phyloP scores from a whole-genome alignment of 2,888 invertebrate species.

The Anorthoa munda region DNA sequence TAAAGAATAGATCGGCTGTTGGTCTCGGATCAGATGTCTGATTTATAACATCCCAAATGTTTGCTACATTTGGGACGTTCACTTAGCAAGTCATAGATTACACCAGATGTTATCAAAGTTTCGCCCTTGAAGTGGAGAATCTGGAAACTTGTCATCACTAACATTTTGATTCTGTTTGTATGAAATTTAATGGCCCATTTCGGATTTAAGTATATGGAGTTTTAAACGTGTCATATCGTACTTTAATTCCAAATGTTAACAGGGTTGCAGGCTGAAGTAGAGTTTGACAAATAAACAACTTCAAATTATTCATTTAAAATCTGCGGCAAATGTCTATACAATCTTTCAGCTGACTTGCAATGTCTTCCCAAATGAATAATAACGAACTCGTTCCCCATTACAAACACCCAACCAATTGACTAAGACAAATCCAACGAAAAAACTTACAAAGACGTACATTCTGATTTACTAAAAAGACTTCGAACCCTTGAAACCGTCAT shows the following conservation, averaged over 20 bases:
- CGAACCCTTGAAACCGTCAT: constrained; percentile 55
- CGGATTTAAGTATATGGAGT: no score
- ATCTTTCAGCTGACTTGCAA: not conserved
- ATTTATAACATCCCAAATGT: not conserved
- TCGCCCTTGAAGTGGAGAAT: not conserved
- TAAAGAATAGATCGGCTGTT: no score
- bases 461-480: constrained; percentile 46
- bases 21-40: no score
- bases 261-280: no score
- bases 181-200: no score
- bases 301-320: no score
- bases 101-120: not conserved
- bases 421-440: constrained; percentile 46
- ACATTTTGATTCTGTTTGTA: not conserved
- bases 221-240: no score
- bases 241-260: no score
- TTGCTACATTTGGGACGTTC: not conserved
- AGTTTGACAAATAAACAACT: no score
- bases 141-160: not conserved
- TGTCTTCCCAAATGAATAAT: not conserved
- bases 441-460: constrained; percentile 40
- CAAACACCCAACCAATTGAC: constrained; percentile 42
- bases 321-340: not conserved
- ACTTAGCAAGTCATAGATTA: not conserved
- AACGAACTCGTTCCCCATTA: not conserved